Percentiles rank a stretch among this genome's conserved stretches.
Evolutionary conservation across 2,797 vertebrate genomes (phyloP).

Genomic region (Lemur catta): DNA sequence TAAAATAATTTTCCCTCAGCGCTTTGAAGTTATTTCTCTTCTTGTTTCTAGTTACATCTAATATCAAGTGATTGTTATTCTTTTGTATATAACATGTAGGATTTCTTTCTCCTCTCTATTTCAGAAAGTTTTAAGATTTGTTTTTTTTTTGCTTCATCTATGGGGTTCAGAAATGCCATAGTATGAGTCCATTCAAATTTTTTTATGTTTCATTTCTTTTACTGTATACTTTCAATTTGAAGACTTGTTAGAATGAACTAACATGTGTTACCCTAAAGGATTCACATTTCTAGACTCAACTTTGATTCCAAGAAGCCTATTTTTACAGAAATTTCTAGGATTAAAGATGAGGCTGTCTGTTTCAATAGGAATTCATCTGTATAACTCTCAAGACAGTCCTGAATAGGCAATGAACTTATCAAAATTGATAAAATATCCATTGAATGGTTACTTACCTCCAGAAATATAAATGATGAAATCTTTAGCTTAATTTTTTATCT

Average conservation of each 20-base stretch:
- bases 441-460: background rate
- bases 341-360: background rate
- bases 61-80: background rate
- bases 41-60: background rate
- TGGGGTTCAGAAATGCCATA: background rate
- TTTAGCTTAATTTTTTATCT: background rate
- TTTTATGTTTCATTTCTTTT: constrained; percentile 6
- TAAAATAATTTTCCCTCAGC: background rate
- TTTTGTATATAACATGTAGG: background rate
- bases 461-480: background rate
- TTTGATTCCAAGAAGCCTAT: background rate
- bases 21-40: background rate
- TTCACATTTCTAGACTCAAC: background rate
- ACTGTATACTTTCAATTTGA: background rate
- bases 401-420: background rate
- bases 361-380: background rate
- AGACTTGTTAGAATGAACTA: background rate
- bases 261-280: background rate
- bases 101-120: background rate
- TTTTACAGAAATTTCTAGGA: background rate
- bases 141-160: background rate
- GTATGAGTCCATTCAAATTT: background rate
- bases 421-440: background rate
- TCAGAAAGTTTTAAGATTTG: background rate
- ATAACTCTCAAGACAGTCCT: background rate